These are phyloP conservation scores for Colletes latitarsis DNA, from an alignment of 1,140 invertebrate genomes.

Conservation along the genomic window DNA sequence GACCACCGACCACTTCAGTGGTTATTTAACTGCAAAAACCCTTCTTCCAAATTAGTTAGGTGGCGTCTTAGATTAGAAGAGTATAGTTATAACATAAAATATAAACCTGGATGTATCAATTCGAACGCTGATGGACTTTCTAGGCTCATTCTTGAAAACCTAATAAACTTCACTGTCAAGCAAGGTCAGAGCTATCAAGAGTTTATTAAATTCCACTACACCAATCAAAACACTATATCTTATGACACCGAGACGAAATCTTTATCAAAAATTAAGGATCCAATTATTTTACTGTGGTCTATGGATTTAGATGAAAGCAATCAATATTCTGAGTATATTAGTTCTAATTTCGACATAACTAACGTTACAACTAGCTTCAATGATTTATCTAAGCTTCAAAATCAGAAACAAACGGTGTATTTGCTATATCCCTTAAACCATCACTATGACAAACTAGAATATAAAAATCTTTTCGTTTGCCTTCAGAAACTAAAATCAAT, in stretches of 20 bases:
- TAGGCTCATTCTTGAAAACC: neutral
- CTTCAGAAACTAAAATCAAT: neutral
- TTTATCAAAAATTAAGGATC: neutral
- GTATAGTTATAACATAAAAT: conserved; percentile 3
- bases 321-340: neutral
- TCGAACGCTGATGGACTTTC: neutral
- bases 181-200: neutral
- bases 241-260: neutral
- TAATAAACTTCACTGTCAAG: neutral
- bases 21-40: neutral
- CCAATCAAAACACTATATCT: neutral
- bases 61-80: neutral
- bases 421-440: neutral
- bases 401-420: conserved; percentile 4
- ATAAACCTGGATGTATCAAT: neutral
- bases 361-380: neutral
- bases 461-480: neutral
- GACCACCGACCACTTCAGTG: neutral
- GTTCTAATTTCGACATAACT: neutral
- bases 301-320: neutral
- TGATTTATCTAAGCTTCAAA: neutral
- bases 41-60: neutral
- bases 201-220: conserved; percentile 26
- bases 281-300: conserved; percentile 5
- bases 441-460: neutral